These are phyloP conservation scores for Amblyopsis hoosieri DNA, from an alignment of 2,797 vertebrate species.

Conservation along the genomic window DNA sequence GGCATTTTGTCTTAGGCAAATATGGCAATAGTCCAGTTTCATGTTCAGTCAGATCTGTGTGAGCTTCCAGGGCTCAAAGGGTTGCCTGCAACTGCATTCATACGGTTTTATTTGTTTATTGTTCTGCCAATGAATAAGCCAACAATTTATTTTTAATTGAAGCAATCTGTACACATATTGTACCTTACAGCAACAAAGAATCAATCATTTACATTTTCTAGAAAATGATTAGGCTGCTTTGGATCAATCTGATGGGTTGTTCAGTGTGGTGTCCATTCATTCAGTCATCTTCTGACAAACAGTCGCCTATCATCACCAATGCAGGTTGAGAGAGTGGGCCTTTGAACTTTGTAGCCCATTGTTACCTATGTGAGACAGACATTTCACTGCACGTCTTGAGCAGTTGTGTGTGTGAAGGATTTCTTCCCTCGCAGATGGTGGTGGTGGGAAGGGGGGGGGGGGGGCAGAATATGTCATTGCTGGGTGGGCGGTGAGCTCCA, in stretches of 20 bases:
- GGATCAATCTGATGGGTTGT: background rate
- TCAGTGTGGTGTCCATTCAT: conserved; percentile 48
- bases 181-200: no score
- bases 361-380: conserved; percentile 32
- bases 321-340: conserved; percentile 32
- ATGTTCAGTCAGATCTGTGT: no score
- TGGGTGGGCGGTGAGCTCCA: conserved; percentile 1
- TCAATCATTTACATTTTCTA: no score
- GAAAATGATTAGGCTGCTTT: conserved; percentile 3
- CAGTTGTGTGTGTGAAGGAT: conserved; percentile 19
- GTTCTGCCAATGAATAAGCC: background rate
- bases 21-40: no score
- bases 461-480: background rate
- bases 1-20: no score
- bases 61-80: no score
- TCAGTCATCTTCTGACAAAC: conserved; percentile 57
- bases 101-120: background rate
- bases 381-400: conserved; percentile 39
- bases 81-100: no score
- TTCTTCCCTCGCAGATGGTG: conserved; percentile 44
- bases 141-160: background rate
- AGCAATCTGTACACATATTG: background rate
- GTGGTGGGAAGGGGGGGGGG: background rate
- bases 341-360: conserved; percentile 58
- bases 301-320: conserved; percentile 33